Evolutionary conservation across 2,888 invertebrate genomes (phyloP), one percentile per base, ranked within the genome.

Genomic region (Neria commutata): DNA sequence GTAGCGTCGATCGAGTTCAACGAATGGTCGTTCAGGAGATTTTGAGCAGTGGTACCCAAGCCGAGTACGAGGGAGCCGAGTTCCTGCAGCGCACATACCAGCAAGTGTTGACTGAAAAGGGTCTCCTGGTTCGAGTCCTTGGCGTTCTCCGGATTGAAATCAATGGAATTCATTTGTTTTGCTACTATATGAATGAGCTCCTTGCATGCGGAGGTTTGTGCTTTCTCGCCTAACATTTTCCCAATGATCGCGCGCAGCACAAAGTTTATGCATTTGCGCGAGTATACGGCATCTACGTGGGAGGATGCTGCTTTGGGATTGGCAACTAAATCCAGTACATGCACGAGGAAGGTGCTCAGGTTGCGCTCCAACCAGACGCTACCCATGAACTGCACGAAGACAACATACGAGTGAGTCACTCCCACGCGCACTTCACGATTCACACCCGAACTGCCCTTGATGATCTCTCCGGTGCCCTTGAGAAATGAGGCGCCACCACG

Each of bases 261-360:
- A 80, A 96, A 99, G 78, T 93, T 94, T 61, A 98, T 94, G 80
- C 98, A 99, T 83, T 97, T 97, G 68, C 98, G 88, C 1, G 98
- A 96, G 80, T 98, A 97, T 1, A 98, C 97, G 14, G 97, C 96
- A 81, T 98, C 98, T 0, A 98, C 96, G 76, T 99, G 98, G 0
- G 95, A 95, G 14, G 94, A 93, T 1, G 95, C 94, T 0, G 96
- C 95, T 82, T 95, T 95, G 0, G 97, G 96, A 83, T 95, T 96
- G 0, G 95, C 94, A 21, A 98, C 95, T 65, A 98, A 83, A 73
- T 97, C 95, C 51, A 98, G 83, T 3, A 98, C 88, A 79, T 98
- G 98, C 10, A 88, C 88, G n/a, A 98, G 83, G 70, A 98, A 89
- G 1, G 88, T 86, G 14, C 89, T 89, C 74, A 98, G 86, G 78